Conservation (phyloP, 2,797 vertebrate genomes). For the Manis pentadactyla region DNA sequence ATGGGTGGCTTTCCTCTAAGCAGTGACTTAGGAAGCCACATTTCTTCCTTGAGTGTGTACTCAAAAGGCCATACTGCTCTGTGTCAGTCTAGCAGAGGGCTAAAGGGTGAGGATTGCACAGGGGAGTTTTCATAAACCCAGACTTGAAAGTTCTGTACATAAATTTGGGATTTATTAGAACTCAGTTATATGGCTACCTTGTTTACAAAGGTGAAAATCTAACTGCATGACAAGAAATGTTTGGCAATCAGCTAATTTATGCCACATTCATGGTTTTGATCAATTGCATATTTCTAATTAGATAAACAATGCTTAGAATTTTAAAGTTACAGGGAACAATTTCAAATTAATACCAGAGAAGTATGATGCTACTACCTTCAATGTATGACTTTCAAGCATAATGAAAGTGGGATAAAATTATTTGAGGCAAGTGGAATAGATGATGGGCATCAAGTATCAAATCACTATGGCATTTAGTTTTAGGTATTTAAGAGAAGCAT, state of each 20-base stretch:
- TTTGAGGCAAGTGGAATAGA: neutral
- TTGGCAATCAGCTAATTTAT: neutral
- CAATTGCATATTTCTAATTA: neutral
- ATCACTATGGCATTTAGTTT: neutral
- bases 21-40: neutral
- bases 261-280: neutral
- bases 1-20: neutral
- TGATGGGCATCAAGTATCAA: neutral
- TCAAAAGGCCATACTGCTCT: neutral
- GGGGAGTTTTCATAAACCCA: neutral
- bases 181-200: neutral
- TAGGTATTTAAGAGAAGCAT: neutral
- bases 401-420: neutral
- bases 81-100: neutral
- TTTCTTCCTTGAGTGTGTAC: neutral
- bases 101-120: neutral
- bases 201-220: neutral
- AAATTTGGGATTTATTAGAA: neutral
- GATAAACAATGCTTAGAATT: neutral
- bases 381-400: neutral
- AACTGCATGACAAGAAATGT: neutral
- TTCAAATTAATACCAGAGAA: neutral
- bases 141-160: neutral
- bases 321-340: neutral
- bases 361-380: neutral